phyloP scores from a whole-genome alignment of 2,113 vertebrate genomes.

The Procapra przewalskii region DNA sequence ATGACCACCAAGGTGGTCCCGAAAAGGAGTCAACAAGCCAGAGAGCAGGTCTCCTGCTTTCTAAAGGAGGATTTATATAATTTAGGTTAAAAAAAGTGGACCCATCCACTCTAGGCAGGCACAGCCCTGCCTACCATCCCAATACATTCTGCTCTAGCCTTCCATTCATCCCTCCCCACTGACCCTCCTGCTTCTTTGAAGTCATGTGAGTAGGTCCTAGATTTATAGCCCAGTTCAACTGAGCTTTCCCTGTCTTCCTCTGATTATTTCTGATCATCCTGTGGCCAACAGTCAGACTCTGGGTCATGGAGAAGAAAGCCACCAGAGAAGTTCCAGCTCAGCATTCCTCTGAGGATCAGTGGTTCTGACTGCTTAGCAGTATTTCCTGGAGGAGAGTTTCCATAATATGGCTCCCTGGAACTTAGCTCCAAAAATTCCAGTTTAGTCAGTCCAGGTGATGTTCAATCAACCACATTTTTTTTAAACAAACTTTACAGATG shows the following conservation, averaged over 20 bases:
- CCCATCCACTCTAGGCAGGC: background rate
- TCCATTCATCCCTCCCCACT: background rate
- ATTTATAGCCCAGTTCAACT: background rate
- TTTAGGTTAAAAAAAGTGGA: background rate
- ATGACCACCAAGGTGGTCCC: background rate
- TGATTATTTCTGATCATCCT: background rate
- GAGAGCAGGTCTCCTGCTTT: background rate
- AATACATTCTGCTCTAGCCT: background rate
- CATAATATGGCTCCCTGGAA: background rate
- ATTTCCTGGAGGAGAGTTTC: constrained; percentile 16
- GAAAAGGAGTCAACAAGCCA: background rate
- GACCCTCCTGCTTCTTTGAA: background rate
- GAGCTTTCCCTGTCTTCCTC: background rate
- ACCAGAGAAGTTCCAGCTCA: background rate
- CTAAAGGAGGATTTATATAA: background rate
- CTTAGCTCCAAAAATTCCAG: background rate
- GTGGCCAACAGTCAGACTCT: background rate
- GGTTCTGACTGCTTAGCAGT: background rate
- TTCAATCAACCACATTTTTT: background rate
- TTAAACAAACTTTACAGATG: background rate
- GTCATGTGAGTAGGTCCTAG: background rate
- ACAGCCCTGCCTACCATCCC: background rate
- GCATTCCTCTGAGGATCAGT: background rate
- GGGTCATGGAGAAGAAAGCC: background rate
- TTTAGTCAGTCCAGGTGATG: background rate